These are phyloP conservation scores for Leucophenga maculata DNA, from an alignment of 2,888 invertebrate species.

Conservation along the genomic window DNA sequence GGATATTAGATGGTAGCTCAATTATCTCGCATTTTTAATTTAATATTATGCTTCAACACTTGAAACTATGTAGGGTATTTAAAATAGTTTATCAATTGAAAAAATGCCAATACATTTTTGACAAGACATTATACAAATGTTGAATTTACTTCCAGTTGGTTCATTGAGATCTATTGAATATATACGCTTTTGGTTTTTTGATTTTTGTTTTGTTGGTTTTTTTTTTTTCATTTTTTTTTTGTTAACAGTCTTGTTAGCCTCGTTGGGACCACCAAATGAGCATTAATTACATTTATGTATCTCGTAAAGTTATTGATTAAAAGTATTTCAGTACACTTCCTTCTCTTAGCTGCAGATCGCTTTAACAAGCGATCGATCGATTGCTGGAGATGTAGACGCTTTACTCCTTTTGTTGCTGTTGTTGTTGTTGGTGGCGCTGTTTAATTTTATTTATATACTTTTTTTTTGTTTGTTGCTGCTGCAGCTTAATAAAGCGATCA, in stretches of 20 bases:
- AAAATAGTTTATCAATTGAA: slow-evolving; percentile 29
- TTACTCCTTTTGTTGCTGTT: neutral
- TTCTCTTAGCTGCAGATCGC: slow-evolving; percentile 24
- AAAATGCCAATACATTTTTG: slow-evolving; percentile 62
- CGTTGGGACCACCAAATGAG: slow-evolving; percentile 52
- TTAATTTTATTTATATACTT: no score
- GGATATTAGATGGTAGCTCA: no score
- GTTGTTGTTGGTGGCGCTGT: neutral
- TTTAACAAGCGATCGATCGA: neutral
- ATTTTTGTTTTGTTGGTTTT: slow-evolving; percentile 1
- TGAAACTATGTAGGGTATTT: no score
- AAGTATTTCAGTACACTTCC: slow-evolving; percentile 35
- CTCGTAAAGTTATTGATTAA: slow-evolving; percentile 50
- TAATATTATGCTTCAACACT: no score
- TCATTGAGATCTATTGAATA: neutral
- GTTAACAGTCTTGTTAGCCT: slow-evolving; percentile 21
- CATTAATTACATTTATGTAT: slow-evolving; percentile 51
- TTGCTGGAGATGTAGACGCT: neutral
- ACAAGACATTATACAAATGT: slow-evolving; percentile 60
- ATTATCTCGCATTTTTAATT: no score
- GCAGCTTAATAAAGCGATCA: slow-evolving; percentile 23
- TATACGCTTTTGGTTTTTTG: neutral
- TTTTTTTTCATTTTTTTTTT: neutral
- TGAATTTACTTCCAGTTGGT: slow-evolving; percentile 53
- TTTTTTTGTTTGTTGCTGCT: neutral